Evolutionary conservation across 2,113 vertebrate genomes (phyloP).

Genomic region (Trogon melanurus): DNA sequence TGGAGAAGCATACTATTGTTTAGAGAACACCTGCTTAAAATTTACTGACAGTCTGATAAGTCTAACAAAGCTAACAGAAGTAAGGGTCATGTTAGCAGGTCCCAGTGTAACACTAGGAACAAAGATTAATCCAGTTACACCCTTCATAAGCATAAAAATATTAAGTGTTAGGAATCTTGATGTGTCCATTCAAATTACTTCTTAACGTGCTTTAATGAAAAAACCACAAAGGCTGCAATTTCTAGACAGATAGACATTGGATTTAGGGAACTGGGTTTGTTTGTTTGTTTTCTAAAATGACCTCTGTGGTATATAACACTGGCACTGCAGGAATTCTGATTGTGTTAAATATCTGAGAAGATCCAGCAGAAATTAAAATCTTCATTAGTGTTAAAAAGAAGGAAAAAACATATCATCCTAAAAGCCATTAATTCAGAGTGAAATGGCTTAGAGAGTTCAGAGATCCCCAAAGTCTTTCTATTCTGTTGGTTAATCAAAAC

Average conservation of each 20-base stretch:
- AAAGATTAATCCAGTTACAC: not conserved
- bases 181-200: not conserved
- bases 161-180: not conserved
- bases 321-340: not conserved
- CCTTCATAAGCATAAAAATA: not conserved
- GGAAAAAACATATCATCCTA: not conserved
- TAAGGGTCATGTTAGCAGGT: not conserved
- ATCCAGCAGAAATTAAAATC: not conserved
- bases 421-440: not conserved
- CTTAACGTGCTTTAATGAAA: not conserved
- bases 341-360: constrained; percentile 5
- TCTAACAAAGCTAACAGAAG: not conserved
- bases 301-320: not conserved
- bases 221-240: not conserved
- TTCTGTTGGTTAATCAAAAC: constrained; percentile 51
- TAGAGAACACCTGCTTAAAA: not conserved
- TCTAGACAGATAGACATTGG: not conserved
- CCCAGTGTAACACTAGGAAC: not conserved
- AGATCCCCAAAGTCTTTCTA: not conserved
- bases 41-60: not conserved
- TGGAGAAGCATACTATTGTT: not conserved
- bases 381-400: not conserved
- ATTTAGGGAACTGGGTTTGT: not conserved
- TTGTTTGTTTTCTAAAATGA: not conserved
- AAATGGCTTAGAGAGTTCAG: not conserved